Conservation (phyloP, 1,140 invertebrate genomes). For the Wiebesia pumilae region DNA sequence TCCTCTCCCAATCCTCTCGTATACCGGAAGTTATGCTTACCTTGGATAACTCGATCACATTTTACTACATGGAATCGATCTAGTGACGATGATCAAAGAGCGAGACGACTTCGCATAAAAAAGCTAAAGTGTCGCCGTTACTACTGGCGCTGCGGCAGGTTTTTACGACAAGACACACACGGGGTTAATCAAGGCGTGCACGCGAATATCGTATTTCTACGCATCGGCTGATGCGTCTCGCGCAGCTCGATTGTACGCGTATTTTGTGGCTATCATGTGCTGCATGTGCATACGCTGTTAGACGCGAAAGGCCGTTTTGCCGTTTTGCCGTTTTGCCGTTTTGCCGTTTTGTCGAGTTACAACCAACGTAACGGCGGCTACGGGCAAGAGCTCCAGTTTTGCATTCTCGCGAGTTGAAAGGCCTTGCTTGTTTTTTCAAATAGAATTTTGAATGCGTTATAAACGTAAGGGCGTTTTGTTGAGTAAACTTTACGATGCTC, state of each 20-base stretch:
- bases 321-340: background rate
- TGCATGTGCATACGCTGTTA: background rate
- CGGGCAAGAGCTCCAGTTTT: background rate
- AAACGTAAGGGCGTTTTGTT: background rate
- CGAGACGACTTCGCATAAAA: background rate
- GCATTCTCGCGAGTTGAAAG: background rate
- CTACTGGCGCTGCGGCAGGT: background rate
- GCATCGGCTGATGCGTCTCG: background rate
- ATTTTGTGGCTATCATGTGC: background rate
- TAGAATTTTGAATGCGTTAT: slow-evolving; percentile 17
- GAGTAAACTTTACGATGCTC: slow-evolving; percentile 3
- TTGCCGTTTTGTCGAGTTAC: background rate
- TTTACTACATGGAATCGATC: background rate
- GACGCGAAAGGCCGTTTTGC: background rate
- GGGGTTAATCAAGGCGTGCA: background rate
- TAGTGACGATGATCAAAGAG: background rate
- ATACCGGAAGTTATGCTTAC: too few species aligned
- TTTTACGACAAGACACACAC: background rate
- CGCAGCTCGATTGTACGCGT: background rate
- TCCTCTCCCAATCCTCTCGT: too few species aligned
- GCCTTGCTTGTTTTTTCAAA: slow-evolving; percentile 11
- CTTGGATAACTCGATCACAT: background rate
- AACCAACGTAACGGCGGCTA: background rate
- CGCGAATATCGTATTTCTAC: background rate
- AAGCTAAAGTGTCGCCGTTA: background rate